Percentiles rank a stretch among this genome's conserved stretches.
Evolutionary conservation across 2,888 invertebrate species (phyloP).

Genomic region (Xanthia togata): DNA sequence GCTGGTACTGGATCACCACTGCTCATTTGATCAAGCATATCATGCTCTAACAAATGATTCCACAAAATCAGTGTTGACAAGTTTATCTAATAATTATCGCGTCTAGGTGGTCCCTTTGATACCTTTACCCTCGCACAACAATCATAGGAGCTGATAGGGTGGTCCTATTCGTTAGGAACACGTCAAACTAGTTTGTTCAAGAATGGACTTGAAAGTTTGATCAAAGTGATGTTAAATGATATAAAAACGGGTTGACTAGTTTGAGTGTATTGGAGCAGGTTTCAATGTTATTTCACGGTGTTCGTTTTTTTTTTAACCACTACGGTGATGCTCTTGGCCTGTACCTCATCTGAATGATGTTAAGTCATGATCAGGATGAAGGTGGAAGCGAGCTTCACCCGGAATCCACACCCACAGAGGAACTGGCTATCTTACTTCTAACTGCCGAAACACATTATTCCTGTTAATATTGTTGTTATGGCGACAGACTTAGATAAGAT

Average conservation of each 20-base stretch:
- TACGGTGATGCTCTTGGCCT: too few relatives aligned
- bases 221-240: conserved; percentile 33
- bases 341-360: too few relatives aligned
- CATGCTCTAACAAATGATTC: not conserved
- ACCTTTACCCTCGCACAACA: conserved; percentile 10
- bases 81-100: conserved; percentile 44
- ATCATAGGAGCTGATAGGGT: conserved; percentile 28
- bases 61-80: conserved; percentile 25
- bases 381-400: too few relatives aligned
- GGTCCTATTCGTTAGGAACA: conserved; percentile 33
- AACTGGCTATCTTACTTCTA: too few relatives aligned
- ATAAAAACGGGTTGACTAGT: conserved; percentile 32
- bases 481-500: too few relatives aligned
- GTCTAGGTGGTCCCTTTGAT: conserved; percentile 38
- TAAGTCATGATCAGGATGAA: too few relatives aligned
- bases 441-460: too few relatives aligned
- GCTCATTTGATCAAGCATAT: too few relatives aligned
- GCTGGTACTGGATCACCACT: too few relatives aligned
- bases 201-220: conserved; percentile 25
- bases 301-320: too few relatives aligned
- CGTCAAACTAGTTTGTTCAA: conserved; percentile 43
- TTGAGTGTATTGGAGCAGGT: not conserved
- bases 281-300: conserved; percentile 2
- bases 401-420: too few relatives aligned
- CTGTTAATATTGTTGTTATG: too few relatives aligned